phyloP scores from a whole-genome alignment of 2,797 vertebrate genomes.

The Falco novaeseelandiae region DNA sequence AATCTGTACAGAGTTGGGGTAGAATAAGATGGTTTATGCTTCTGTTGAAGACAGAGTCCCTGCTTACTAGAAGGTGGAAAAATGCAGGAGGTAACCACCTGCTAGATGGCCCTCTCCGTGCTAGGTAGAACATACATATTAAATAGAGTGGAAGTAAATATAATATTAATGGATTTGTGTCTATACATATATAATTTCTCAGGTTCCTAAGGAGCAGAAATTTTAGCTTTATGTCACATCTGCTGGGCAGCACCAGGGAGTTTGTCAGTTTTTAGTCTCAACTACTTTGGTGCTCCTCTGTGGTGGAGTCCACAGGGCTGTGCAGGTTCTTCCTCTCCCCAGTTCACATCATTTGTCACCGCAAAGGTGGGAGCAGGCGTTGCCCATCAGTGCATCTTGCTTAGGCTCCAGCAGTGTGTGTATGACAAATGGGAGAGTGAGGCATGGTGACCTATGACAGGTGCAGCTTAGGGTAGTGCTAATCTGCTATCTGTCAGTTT shows the following conservation, averaged over 20 bases:
- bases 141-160: not conserved
- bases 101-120: not conserved
- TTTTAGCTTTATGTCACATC: not conserved
- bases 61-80: not conserved
- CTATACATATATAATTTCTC: not conserved
- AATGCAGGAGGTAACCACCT: not conserved
- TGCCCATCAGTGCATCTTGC: not conserved
- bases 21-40: not conserved
- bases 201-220: not conserved
- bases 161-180: not conserved
- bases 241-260: not conserved
- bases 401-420: not conserved
- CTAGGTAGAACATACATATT: not conserved
- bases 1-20: not conserved
- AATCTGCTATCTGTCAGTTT: not conserved
- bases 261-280: not conserved
- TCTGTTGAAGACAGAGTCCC: not conserved
- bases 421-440: not conserved
- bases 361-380: not conserved
- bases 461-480: not conserved
- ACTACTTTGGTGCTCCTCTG: not conserved
- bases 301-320: not conserved
- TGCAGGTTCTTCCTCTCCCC: not conserved
- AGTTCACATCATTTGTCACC: not conserved
- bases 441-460: too few species aligned